phyloP scores from a whole-genome alignment of 2,888 invertebrate genomes.

The Pyrrhia umbra region DNA sequence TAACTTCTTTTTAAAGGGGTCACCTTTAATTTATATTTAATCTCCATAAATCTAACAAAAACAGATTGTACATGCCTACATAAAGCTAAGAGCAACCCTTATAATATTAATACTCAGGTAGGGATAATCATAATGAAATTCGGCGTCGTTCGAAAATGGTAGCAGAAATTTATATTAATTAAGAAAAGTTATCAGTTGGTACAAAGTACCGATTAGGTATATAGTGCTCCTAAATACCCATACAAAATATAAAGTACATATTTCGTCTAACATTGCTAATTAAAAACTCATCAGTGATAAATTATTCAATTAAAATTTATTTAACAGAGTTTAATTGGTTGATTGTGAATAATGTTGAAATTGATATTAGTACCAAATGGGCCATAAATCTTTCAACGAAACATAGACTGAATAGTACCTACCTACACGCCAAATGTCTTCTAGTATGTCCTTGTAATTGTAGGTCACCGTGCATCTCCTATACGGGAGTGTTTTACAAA shows the following conservation, averaged over 20 bases:
- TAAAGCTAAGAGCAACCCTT: too few species aligned
- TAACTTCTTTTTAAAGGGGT: too few species aligned
- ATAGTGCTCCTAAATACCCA: too few species aligned
- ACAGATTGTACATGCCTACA: too few species aligned
- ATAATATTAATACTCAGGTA: too few species aligned
- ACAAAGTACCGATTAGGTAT: too few species aligned
- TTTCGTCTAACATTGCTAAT: not conserved
- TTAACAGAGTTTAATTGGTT: slow-evolving; percentile 23
- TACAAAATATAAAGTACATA: not conserved
- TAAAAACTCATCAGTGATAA: slow-evolving; percentile 22
- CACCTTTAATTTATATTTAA: too few species aligned
- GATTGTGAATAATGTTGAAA: slow-evolving; percentile 34
- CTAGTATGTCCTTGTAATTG: slow-evolving; percentile 42
- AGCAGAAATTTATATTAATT: too few species aligned
- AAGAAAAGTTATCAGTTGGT: too few species aligned
- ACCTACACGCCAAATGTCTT: slow-evolving; percentile 28
- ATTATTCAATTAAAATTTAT: slow-evolving; percentile 32
- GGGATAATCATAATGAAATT: too few species aligned
- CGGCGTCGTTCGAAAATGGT: too few species aligned
- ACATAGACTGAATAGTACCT: slow-evolving; percentile 7
- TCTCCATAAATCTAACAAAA: too few species aligned
- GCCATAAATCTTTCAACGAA: slow-evolving; percentile 45
- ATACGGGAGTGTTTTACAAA: slow-evolving; percentile 27
- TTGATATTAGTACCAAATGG: slow-evolving; percentile 32
- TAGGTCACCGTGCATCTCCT: slow-evolving; percentile 31